A percentile compares a stretch with the other conserved stretches of the same genome.
phyloP scores from a whole-genome alignment of 53 echinoderm and acorn worm species.

The Antedon mediterranea region DNA sequence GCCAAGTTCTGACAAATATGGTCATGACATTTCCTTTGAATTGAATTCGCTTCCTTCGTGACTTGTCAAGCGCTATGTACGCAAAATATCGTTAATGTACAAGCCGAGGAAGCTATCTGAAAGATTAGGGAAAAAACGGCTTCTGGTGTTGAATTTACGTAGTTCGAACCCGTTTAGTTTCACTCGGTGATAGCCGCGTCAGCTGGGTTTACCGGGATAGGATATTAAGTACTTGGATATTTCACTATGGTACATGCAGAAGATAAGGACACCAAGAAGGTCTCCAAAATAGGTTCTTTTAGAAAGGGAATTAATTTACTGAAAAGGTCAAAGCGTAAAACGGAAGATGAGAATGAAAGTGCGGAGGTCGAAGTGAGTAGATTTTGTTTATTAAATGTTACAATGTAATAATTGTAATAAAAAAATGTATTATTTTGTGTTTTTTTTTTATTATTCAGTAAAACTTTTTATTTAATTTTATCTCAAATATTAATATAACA shows the following conservation, averaged over 20 bases:
- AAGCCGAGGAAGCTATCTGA: neutral
- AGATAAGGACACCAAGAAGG: neutral
- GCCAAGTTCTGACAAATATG: neutral
- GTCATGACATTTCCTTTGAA: neutral
- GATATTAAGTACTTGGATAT: too few relatives aligned
- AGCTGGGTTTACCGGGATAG: neutral
- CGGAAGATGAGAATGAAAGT: neutral
- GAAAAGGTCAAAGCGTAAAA: neutral
- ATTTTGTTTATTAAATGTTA: too few relatives aligned
- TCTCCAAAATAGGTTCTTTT: neutral
- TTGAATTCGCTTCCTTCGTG: neutral
- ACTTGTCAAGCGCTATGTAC: neutral
- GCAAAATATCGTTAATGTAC: neutral
- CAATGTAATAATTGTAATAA: too few relatives aligned
- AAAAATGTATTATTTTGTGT: too few relatives aligned
- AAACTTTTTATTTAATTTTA: too few relatives aligned
- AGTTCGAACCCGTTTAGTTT: neutral
- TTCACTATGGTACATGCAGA: neutral
- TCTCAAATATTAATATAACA: too few relatives aligned
- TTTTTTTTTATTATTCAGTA: too few relatives aligned
- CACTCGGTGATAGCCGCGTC: neutral
- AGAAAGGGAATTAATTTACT: neutral
- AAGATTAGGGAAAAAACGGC: neutral
- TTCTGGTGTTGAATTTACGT: neutral
- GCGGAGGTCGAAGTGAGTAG: neutral